Base-by-base conservation (phyloP, 2,888 invertebrate genomes). In the Apodemia hepburni region DNA sequence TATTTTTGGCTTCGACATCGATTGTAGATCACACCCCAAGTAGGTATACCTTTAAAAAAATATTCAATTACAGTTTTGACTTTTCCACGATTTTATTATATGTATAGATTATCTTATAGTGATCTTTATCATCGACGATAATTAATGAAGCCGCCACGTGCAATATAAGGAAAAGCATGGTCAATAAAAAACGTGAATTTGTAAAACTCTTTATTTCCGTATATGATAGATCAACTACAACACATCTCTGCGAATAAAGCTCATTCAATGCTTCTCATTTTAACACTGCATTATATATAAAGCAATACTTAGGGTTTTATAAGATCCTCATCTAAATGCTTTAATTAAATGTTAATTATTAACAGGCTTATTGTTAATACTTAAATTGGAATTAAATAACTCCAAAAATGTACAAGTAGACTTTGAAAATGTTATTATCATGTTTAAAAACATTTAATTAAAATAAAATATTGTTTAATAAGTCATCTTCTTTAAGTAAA, bases 181-280 rank as follows among this genome's bases (percentile, higher is more conserved):
- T 9, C 59, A 65, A 65, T 64, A 66, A 69, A 71, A 73, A 58
- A 62, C 70, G 72, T 75, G 60, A 64, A 65, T 45, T 71, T 65
- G 61, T 63, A 68, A 68, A 68, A 68, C 65, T 57, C 73, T 88
- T 86, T 86, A 85, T 85, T 85, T 81, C 73, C 78, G 79, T 84
- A 79, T 79, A 81, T 82, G 81, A 82, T 80, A 81, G 64, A 77
- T 83, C 80, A 82, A 83, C 83, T 85, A 82, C 84, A 85, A 85
- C 81, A 82, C 77, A 72, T 76, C 66, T 78, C 76, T 72, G 84
- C 81, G 77, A 78, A 78, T 81, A 81, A 78, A 82, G 79, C 75
- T 81, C 82, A 79, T 79, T 78, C 78, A 79, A 27, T 57, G 54
- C 54, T 57, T 57, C 54, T 29, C 54, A 73, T 67, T 42, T 69